Evolutionary conservation across 2,113 vertebrate species (phyloP), one percentile per base, ranked within the genome.

Genomic region (Rousettus leschenaultii): DNA sequence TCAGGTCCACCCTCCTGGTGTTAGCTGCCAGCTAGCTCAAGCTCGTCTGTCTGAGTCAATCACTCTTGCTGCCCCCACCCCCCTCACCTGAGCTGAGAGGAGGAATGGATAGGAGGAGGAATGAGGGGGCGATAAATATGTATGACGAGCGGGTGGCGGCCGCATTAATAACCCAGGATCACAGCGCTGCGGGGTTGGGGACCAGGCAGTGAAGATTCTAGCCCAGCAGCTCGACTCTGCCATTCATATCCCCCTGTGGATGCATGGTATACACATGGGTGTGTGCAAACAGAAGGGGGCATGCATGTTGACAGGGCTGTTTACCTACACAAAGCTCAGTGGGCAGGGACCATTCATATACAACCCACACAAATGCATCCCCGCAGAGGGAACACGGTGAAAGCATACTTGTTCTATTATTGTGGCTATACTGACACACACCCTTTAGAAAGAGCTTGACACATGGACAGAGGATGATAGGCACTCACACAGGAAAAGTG

Each of bases 161-260:
- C 24, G 96, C 97, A 96, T 98, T 98, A 93, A 97, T 97, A 97
- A 97, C 96, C 96, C 28, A 33, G 93, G 97, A 97, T 96, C 78
- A 21, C 93, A 87, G 90, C 0, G 40, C 92, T 85, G 84, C 83
- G 0, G 90, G 95, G 86, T 87, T 5, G 35, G 68, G 93, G 93
- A 94, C 93, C 87, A 94, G 93, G 91, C 95, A 0, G 87, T 48
- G n/a, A 96, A 97, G 96, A 96, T 66, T 86, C 92, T 55, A 92
- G 82, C 94, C 95, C 78, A 59, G 94, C 79, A 61, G 92, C 65
- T 61, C 70, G 86, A 57, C 93, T 78, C 75, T 73, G 94, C 84
- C 24, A 0, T 61, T 75, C 75, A 73, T 53, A 77, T 75, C 80
- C 90, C 75, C 75, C 59, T 3, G 11, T 79, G 92, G 82, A 73